Percentiles rank a stretch among this genome's conserved stretches.
These are phyloP conservation scores for Myripristis jacobus DNA, from an alignment of 2,797 vertebrate genomes.

Conservation along the genomic window DNA sequence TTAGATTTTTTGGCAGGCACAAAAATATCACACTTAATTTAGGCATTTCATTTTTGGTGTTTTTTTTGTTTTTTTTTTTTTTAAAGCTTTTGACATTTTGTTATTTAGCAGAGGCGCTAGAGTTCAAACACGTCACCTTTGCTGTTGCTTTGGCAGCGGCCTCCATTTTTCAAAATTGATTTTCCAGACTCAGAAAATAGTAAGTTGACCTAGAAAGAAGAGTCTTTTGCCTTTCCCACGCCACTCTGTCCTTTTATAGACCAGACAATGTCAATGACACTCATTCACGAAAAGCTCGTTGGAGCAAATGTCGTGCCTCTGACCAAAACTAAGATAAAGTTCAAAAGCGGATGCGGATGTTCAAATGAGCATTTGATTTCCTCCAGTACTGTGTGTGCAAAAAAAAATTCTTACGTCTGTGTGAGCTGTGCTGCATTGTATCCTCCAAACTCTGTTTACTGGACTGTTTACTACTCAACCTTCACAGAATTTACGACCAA, in stretches of 20 bases:
- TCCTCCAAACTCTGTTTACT: neutral
- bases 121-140: slow-evolving; percentile 49
- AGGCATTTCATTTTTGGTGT: slow-evolving; percentile 35
- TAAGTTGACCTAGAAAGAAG: slow-evolving; percentile 6
- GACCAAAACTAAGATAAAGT: neutral
- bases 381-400: neutral
- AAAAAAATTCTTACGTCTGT: neutral
- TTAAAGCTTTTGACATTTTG: slow-evolving; percentile 59
- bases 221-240: neutral
- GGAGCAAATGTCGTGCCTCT: neutral
- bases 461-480: too few species aligned
- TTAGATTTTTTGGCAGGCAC: slow-evolving; percentile 54
- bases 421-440: neutral
- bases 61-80: slow-evolving; percentile 36
- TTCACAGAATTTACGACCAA: neutral
- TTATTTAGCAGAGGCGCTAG: neutral
- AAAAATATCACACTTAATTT: slow-evolving; percentile 56
- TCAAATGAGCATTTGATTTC: neutral
- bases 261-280: slow-evolving; percentile 11
- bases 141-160: slow-evolving; percentile 43
- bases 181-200: slow-evolving; percentile 41
- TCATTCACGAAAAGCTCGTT: neutral
- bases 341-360: neutral
- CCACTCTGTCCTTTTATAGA: neutral
- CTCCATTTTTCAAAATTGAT: slow-evolving; percentile 17